Evolutionary conservation across 2,113 vertebrate genomes (phyloP), one percentile per base, ranked within the genome.

Genomic region (Nasalis larvatus): DNA sequence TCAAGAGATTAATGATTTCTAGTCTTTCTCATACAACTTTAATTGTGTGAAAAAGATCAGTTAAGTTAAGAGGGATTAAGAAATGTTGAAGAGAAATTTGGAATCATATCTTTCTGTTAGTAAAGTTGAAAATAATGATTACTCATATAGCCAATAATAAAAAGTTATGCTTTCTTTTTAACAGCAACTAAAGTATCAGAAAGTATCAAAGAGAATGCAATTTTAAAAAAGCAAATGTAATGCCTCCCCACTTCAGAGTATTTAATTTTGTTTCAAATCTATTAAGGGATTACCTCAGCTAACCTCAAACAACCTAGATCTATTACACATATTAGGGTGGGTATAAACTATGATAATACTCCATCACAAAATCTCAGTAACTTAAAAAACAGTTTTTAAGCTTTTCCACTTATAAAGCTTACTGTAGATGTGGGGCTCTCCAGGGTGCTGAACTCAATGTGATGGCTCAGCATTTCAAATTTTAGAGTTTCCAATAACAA

Each of bases 131-230:
- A 92, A 94, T 58, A 73, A 77, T 37, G 17, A 88, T 60, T 92
- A 25, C 8, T 90, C 40, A 54, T n/a, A 47, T 86, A 77, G 5
- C 27, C 10, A 52, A 69, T 69, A 74, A 42, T 66, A 14, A 18
- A 91, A 60, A 83, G 71, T 91, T n/a, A 66, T 23, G 81, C 69
- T 91, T 96, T 91, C 21, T 30, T 90, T 76, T 96, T 30, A 78
- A 56, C 17, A 47, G 25, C 42, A 96, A 73, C 21, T 56, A 74
- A 86, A 96, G n/a, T 40, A 83, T 76, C 47, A 89, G 30, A 58
- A 63, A 83, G 32, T 14, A 63, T 63, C 60, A 63, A 68, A 17
- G 5, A 68, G 63, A 68, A 32, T 7, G 1, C 60, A 74, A 14
- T 54, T 52, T 86, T 91, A 49, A 14, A 91, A 92, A 58, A 66